These are phyloP conservation scores for Norana najaformis DNA, from an alignment of 2,888 invertebrate genomes.

Conservation along the genomic window DNA sequence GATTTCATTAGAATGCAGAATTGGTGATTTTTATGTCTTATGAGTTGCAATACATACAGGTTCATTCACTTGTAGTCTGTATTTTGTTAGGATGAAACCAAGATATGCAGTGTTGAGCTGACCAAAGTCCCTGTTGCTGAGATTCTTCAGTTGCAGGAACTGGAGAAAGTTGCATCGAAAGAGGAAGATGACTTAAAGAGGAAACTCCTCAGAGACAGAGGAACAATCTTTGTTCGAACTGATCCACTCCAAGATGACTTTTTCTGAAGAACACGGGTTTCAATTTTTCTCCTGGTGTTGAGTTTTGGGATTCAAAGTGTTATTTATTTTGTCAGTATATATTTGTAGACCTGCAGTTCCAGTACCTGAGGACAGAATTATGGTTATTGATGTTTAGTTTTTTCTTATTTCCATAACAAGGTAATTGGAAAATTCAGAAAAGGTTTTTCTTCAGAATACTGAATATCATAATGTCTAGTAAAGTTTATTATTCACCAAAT, in stretches of 20 bases:
- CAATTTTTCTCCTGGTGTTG: not conserved
- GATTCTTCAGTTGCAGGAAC: not conserved
- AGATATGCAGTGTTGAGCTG: not conserved
- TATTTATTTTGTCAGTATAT: not conserved
- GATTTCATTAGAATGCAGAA: not conserved
- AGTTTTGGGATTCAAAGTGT: not conserved
- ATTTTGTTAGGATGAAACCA: not conserved
- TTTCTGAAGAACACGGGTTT: not conserved
- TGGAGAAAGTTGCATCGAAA: conserved; percentile 5
- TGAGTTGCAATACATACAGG: not conserved
- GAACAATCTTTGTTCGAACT: not conserved
- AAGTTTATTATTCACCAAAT: not conserved
- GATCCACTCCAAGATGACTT: not conserved
- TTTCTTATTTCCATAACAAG: too few species aligned
- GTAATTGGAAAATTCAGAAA: too few species aligned
- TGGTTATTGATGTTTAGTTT: not conserved
- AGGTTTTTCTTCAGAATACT: not conserved
- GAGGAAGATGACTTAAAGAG: not conserved
- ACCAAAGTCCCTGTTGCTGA: not conserved
- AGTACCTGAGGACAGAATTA: not conserved
- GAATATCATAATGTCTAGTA: not conserved
- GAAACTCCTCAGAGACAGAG: not conserved
- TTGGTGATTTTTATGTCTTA: not conserved
- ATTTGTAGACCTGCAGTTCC: not conserved
- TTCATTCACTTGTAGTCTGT: not conserved